These are phyloP conservation scores for Lasioglossum zephyrum DNA, from an alignment of 2,888 invertebrate species.

Conservation along the genomic window DNA sequence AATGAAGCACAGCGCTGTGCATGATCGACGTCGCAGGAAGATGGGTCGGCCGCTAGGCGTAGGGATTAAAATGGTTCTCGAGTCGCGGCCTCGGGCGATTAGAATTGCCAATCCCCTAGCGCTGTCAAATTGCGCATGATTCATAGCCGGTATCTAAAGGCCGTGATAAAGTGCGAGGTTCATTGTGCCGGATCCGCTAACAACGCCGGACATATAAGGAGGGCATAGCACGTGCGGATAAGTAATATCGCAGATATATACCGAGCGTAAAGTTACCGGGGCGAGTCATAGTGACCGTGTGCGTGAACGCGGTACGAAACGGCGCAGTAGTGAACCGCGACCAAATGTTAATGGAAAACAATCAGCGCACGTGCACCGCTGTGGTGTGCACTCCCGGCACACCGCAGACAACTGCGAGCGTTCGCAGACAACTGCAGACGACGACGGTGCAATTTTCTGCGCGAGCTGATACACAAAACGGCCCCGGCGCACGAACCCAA, in stretches of 20 bases:
- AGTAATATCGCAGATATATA: neutral
- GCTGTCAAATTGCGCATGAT: neutral
- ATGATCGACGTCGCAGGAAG: neutral
- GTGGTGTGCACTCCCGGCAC: neutral
- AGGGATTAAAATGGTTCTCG: neutral
- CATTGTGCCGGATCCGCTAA: neutral
- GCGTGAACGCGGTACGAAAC: neutral
- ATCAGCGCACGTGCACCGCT: constrained; percentile 35
- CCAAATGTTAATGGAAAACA: constrained; percentile 48
- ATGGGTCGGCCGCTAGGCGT: neutral
- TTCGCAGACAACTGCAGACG: neutral
- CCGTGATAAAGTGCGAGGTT: neutral
- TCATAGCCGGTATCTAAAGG: neutral
- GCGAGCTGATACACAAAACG: constrained; percentile 8
- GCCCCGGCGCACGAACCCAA: neutral
- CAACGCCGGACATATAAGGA: constrained; percentile 7
- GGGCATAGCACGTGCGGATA: constrained; percentile 10
- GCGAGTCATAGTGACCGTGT: neutral
- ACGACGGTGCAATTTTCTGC: neutral
- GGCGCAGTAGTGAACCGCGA: constrained; percentile 18
- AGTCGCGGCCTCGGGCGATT: neutral
- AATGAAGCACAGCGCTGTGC: neutral
- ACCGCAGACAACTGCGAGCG: neutral
- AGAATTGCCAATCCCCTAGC: neutral
- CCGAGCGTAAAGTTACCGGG: constrained; percentile 3